phyloP scores from a whole-genome alignment of 1,140 invertebrate species.

The Probaryconus sp. region DNA sequence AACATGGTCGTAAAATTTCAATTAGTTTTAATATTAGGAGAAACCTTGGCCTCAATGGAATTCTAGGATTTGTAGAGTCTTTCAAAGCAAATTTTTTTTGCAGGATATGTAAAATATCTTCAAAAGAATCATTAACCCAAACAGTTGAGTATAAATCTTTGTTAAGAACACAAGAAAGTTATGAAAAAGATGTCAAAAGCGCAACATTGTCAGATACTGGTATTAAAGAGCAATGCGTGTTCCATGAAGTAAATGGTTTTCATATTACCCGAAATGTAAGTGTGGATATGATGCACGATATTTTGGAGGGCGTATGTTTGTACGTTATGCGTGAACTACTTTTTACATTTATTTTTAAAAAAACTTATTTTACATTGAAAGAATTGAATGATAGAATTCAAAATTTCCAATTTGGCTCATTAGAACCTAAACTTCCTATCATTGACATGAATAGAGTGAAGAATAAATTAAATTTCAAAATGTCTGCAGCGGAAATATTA shows the following conservation, averaged over 20 bases:
- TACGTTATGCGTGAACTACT: no score
- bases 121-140: background rate
- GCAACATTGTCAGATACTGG: background rate
- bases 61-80: slow-evolving; percentile 4
- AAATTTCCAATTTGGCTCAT: no score
- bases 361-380: slow-evolving; percentile 15
- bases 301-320: background rate
- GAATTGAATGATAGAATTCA: no score
- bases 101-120: slow-evolving; percentile 7
- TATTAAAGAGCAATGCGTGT: background rate
- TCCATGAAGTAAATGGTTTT: background rate
- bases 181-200: background rate
- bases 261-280: background rate
- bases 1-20: background rate
- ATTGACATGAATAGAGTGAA: background rate
- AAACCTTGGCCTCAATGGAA: no score
- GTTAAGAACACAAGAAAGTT: slow-evolving; percentile 12
- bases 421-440: background rate
- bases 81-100: slow-evolving; percentile 3
- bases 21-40: background rate
- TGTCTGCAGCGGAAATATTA: slow-evolving; percentile 21
- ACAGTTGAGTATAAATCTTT: background rate
- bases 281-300: background rate
- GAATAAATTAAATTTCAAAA: slow-evolving; percentile 15
- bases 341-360: background rate